Base-by-base conservation (phyloP, 2,888 invertebrate genomes). In the Andrena trimmerana region DNA sequence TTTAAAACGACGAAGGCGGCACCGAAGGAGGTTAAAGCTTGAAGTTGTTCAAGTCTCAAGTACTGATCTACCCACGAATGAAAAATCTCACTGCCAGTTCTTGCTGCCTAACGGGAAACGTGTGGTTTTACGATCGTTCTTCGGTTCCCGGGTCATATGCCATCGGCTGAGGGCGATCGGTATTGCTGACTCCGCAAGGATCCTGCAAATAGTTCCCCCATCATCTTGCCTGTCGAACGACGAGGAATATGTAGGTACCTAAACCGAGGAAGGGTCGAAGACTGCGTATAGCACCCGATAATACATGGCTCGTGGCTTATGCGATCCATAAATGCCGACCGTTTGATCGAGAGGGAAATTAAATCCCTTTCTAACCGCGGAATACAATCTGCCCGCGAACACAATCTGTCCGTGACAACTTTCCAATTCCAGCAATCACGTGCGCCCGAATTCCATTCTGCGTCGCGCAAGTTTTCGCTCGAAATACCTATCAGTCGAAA, bases 141-240 rank as follows among this genome's bases (percentile, higher is more conserved):
- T 16, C 65, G 59, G 48, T 57, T 57, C 57, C 60, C 66, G 36
- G 48, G n/a, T 27, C 67, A 36, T 67, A 78, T 71, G 71, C 60
- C 60, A 48, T 27, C 66, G 10, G 59, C n/a, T 68, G 20, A 36
- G 13, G 27, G 54, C 57, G 33, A 57, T 82, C 70, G 50, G 13
- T 66, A 71, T 77, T 60, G 81, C 81, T 81, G 81, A 81, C 57
- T 72, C n/a, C 36, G 57, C 72, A 24, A 50, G 29, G 68, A 63
- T 52, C 57, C 57, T 48, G 77, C 68, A 73, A 54, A 69, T 72
- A 72, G 52, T 71, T 54, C 62, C 60, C 68, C 68, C 57, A 10
- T 73, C 78, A 31, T 69, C 65, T 65, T 79, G 65, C 36, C 57
- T 50, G 36, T 48, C 73, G 73, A 36, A 29, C 59, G 50, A n/a